These are phyloP conservation scores for Heliothis virescens DNA, from an alignment of 1,140 invertebrate species.

Conservation along the genomic window DNA sequence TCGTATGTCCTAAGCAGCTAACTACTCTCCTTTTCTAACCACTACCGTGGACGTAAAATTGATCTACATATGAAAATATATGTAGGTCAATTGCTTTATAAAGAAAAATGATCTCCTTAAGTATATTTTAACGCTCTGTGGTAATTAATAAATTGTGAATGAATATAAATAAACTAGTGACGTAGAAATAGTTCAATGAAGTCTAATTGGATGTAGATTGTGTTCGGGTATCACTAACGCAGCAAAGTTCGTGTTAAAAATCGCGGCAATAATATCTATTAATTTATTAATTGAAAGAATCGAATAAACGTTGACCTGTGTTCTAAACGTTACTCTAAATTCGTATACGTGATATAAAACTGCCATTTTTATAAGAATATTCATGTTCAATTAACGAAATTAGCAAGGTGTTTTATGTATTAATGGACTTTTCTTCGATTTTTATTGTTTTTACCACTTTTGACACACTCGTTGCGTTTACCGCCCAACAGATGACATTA, in stretches of 20 bases:
- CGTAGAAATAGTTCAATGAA: conserved; percentile 7
- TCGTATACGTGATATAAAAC: conserved; percentile 82
- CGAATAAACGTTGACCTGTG: conserved; percentile 65
- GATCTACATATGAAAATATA: too few species aligned
- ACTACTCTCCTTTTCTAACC: too few species aligned
- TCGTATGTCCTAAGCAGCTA: too few species aligned
- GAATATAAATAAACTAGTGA: conserved; percentile 6
- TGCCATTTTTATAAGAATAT: conserved; percentile 78
- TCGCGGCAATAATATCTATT: conserved; percentile 76
- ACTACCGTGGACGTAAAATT: too few species aligned
- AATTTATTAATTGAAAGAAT: conserved; percentile 33
- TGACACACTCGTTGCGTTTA: conserved; percentile 30
- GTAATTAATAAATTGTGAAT: not conserved
- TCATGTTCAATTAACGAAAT: conserved; percentile 66
- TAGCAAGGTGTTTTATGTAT: conserved; percentile 44
- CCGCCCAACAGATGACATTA: conserved; percentile 14
- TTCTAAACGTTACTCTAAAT: conserved; percentile 74
- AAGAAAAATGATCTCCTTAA: not conserved
- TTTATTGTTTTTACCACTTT: conserved; percentile 15
- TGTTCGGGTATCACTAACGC: conserved; percentile 16
- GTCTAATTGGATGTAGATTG: not conserved
- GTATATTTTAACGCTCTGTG: not conserved
- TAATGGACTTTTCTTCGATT: conserved; percentile 24
- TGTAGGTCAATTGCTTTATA: too few species aligned
- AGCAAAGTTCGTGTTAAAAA: conserved; percentile 35